phyloP scores from a whole-genome alignment of 2,113 vertebrate genomes.

The Pan paniscus region DNA sequence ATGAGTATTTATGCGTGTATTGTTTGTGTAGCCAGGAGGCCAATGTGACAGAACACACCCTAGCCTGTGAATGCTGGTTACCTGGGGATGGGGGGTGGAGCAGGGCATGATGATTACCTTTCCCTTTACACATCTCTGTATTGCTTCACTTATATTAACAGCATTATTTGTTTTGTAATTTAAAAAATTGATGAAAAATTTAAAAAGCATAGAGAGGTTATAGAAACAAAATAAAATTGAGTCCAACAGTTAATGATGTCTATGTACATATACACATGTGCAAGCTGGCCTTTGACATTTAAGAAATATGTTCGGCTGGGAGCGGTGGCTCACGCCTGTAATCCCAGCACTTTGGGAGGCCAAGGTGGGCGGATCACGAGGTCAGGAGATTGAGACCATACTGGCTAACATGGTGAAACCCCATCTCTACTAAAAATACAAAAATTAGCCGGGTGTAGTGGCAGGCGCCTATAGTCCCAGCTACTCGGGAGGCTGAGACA shows the following conservation, averaged over 20 bases:
- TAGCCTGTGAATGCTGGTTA: background rate
- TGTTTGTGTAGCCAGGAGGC: background rate
- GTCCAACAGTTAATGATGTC: background rate
- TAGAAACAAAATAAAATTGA: slow-evolving; percentile 16
- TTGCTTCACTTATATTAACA: background rate
- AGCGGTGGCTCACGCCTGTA: too few relatives aligned
- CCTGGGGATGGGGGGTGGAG: too few relatives aligned
- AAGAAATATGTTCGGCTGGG: background rate
- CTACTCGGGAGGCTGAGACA: too few relatives aligned
- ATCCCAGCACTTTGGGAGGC: too few relatives aligned
- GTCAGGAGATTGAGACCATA: too few relatives aligned
- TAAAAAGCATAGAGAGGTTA: background rate
- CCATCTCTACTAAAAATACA: too few relatives aligned
- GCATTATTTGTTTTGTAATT: background rate
- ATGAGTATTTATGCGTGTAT: background rate
- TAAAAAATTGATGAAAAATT: background rate
- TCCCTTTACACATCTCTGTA: background rate
- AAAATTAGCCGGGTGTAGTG: too few relatives aligned
- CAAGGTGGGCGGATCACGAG: too few relatives aligned
- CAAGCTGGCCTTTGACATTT: background rate
- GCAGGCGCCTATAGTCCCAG: too few relatives aligned
- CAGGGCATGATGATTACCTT: background rate
- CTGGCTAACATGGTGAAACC: too few relatives aligned
- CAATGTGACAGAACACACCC: background rate
- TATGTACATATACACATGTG: background rate